These are phyloP conservation scores for Podiceps cristatus DNA, from an alignment of 2,113 vertebrate genomes.

Conservation along the genomic window DNA sequence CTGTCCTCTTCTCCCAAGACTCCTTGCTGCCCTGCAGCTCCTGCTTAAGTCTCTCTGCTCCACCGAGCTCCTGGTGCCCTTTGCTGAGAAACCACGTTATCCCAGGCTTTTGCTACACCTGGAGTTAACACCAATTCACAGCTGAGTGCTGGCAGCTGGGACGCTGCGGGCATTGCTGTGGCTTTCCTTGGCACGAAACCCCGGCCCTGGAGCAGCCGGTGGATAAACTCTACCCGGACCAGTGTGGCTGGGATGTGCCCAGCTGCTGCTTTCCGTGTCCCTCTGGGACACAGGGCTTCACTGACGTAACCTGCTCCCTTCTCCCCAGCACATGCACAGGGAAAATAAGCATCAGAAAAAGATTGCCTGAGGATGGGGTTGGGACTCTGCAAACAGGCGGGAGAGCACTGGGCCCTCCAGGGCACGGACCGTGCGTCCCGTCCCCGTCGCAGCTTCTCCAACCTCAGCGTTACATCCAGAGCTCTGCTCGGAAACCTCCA, in stretches of 20 bases:
- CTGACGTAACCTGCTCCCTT: neutral
- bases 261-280: neutral
- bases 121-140: neutral
- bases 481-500: fast-evolving
- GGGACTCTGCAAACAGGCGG: neutral
- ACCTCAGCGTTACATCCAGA: neutral
- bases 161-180: neutral
- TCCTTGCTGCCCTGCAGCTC: neutral
- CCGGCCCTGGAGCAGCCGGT: neutral
- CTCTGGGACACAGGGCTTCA: neutral
- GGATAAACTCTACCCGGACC: neutral
- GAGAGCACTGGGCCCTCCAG: neutral
- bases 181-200: neutral
- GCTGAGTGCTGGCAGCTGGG: neutral
- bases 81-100: neutral
- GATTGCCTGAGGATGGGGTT: neutral
- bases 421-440: fast-evolving
- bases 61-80: neutral
- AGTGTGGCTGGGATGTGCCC: fast-evolving
- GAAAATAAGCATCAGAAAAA: neutral
- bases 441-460: neutral
- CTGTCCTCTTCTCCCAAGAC: neutral
- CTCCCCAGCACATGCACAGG: fast-evolving
- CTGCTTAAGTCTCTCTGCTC: neutral
- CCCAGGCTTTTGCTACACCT: neutral